Evolutionary conservation across 2,797 vertebrate genomes (phyloP).

Genomic region (Cyclura pinguis): DNA sequence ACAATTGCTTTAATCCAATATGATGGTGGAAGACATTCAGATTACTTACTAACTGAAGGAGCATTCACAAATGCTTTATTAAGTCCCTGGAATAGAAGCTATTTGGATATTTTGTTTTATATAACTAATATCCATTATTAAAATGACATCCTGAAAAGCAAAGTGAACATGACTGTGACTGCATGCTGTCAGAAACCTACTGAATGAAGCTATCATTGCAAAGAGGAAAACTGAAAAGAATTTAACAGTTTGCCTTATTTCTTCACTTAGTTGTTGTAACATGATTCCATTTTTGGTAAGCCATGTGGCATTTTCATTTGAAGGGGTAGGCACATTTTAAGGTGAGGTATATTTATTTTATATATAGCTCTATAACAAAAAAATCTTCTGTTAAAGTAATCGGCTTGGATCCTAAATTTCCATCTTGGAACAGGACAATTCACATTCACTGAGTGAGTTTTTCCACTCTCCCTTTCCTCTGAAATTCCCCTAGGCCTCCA

Average conservation of each 20-base stretch:
- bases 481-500: neutral
- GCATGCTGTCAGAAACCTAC: slow-evolving; percentile 42
- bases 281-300: slow-evolving; percentile 61
- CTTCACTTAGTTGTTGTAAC: slow-evolving; percentile 58
- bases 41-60: slow-evolving; percentile 64
- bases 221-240: slow-evolving; percentile 62
- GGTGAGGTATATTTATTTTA: neutral
- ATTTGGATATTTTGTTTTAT: slow-evolving; percentile 14
- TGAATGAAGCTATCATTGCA: slow-evolving; percentile 45
- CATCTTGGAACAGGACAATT: neutral
- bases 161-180: slow-evolving; percentile 42
- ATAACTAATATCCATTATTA: slow-evolving; percentile 58
- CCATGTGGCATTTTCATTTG: slow-evolving; percentile 50
- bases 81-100: slow-evolving; percentile 33
- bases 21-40: slow-evolving; percentile 69
- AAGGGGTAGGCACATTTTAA: slow-evolving; percentile 36
- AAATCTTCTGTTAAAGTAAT: neutral
- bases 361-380: neutral
- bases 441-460: neutral
- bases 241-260: slow-evolving; percentile 64
- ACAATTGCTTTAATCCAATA: slow-evolving; percentile 69
- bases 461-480: neutral
- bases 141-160: slow-evolving; percentile 52
- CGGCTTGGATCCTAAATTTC: slow-evolving; percentile 1
- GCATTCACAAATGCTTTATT: slow-evolving; percentile 15